Evolutionary conservation across 2,888 invertebrate species (phyloP), one percentile per base, ranked within the genome.

Genomic region (Polylopha cassiicola): DNA sequence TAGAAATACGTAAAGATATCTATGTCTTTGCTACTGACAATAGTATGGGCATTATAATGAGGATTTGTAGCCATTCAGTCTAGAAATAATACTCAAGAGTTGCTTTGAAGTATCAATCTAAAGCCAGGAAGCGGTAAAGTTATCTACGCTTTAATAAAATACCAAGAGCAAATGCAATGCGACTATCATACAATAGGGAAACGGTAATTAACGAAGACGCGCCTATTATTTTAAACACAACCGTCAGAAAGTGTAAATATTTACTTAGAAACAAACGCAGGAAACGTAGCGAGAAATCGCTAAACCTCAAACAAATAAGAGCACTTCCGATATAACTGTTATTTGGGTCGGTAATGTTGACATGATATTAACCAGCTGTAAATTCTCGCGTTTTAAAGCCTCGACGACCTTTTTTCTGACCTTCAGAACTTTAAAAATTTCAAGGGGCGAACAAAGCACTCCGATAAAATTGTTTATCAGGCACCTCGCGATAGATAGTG

Each of bases 251-350:
- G 18, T 10, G 18, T 21, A 17, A 22, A 22, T 21, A 38, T 32
- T 38, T 38, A 31, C 27, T 7, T 18, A 17, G 8, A 32, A 39
- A 33, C 16, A 33, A n/a, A n/a, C n/a, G n/a, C 22, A 34, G 29
- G 20, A 34, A 29, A 20, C 9, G 39, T 20, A 20, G 9, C 39
- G 38, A 20, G 29, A 41, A 39, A 39, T 23, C 30, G 30, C 13
- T 39, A 39, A 34, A 29, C 33, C 34, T 41, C 36, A 41, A 13
- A 24, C 41, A 41, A 34, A 41, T 41, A 16, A 30, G 21, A 36
- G 24, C 10, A 41, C 34, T 36, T 41, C 41, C 41, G 24, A 17
- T 10, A 28, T 24, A 6, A 28, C 18, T 26, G 30, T 23, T 41
- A 41, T 41, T 36, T 21, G 30, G 41, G 41, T 41, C 36, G 30